Evolutionary conservation across 2,888 invertebrate species (phyloP).

Genomic region (Mallateleia sp.): DNA sequence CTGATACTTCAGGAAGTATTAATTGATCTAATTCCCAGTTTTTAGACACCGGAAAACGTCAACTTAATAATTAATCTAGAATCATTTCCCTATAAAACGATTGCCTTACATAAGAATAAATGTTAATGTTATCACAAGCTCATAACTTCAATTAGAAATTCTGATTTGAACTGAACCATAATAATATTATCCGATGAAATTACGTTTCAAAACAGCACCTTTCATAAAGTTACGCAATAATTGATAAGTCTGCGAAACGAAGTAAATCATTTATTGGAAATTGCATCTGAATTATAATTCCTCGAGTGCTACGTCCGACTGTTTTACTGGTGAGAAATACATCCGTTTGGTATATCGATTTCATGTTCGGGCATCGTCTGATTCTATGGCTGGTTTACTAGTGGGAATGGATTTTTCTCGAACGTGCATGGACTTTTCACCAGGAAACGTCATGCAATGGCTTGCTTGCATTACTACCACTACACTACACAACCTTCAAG

Average conservation of each 20-base stretch:
- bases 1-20: neutral
- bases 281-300: conserved; percentile 29
- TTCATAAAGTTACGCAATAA: conserved; percentile 1
- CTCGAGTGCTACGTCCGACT: conserved; percentile 1
- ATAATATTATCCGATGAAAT: neutral
- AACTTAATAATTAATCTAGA: neutral
- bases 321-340: conserved; percentile 37
- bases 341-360: conserved; percentile 30
- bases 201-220: neutral
- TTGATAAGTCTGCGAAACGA: conserved; percentile 15
- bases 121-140: neutral
- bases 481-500: neutral
- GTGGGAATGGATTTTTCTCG: conserved; percentile 27
- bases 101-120: neutral
- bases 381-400: conserved; percentile 1
- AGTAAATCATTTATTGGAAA: conserved; percentile 22
- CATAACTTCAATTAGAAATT: neutral
- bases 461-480: neutral
- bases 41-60: neutral
- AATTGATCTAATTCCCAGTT: neutral
- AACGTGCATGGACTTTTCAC: conserved; percentile 34
- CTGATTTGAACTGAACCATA: neutral
- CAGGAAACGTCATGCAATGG: conserved; percentile 20
- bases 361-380: conserved; percentile 7
- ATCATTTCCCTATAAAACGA: neutral